Evolutionary conservation across 2,113 vertebrate genomes (phyloP).

Genomic region (Tragulus kanchil): DNA sequence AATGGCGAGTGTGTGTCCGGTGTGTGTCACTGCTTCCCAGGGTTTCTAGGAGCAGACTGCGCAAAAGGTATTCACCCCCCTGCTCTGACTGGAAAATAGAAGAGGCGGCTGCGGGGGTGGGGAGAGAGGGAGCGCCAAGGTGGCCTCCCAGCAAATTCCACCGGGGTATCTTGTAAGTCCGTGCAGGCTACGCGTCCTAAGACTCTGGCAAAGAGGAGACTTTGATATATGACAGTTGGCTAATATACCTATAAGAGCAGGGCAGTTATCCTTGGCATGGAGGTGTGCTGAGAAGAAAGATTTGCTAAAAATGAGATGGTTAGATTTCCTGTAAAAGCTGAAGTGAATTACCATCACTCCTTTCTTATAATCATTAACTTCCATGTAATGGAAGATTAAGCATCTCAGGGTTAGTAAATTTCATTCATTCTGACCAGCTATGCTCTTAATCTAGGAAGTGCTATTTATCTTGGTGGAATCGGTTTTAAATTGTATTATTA

Average conservation of each 20-base stretch:
- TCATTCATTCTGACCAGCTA: constrained; percentile 74
- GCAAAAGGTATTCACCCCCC: constrained; percentile 94
- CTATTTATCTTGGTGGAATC: constrained; percentile 78
- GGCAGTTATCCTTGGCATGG: constrained; percentile 67
- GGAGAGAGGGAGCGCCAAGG: too few species aligned
- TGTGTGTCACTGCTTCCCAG: constrained; percentile 98
- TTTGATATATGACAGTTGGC: constrained; percentile 65
- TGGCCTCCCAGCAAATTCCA: not conserved
- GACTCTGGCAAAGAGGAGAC: not conserved
- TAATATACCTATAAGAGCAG: constrained; percentile 5
- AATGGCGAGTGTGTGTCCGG: constrained; percentile 99
- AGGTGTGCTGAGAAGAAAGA: constrained; percentile 80
- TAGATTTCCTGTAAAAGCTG: constrained; percentile 80
- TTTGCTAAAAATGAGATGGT: constrained; percentile 77
- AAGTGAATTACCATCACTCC: constrained; percentile 78
- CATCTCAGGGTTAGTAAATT: constrained; percentile 74
- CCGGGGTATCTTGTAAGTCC: not conserved
- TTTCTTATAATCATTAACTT: constrained; percentile 81
- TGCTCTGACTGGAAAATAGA: not conserved
- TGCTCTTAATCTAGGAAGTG: constrained; percentile 73
- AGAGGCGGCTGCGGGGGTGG: not conserved
- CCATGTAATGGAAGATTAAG: constrained; percentile 79
- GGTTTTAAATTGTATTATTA: constrained; percentile 83
- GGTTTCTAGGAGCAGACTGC: constrained; percentile 98
- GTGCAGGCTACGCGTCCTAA: not conserved